A percentile compares a stretch with the other conserved stretches of the same genome.
Evolutionary conservation across 2,888 invertebrate genomes (phyloP).

Genomic region (Drosophila conformis): DNA sequence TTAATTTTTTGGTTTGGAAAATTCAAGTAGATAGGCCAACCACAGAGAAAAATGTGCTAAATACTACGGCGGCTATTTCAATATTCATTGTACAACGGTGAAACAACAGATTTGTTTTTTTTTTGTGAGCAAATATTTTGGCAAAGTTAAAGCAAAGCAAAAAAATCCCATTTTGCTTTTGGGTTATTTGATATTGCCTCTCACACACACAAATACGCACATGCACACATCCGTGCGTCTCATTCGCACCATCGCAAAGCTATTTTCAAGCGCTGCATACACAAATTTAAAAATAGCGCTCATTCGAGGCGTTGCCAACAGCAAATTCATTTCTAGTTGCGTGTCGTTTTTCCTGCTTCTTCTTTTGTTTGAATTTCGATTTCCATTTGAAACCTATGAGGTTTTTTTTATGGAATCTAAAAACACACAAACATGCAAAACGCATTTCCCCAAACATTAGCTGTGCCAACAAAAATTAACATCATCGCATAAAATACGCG

Average conservation of each 20-base stretch:
- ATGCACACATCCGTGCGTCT: constrained; percentile 38
- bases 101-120: constrained; percentile 35
- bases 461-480: constrained; percentile 49
- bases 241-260: constrained; percentile 52
- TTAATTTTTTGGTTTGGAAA: constrained; percentile 58
- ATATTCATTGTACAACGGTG: constrained; percentile 32
- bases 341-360: constrained; percentile 17
- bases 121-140: constrained; percentile 58
- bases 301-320: constrained; percentile 63
- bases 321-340: constrained; percentile 26
- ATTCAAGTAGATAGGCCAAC: constrained; percentile 47
- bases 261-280: constrained; percentile 53
- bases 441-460: constrained; percentile 48
- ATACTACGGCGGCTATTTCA: constrained; percentile 46
- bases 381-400: constrained; percentile 31
- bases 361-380: constrained; percentile 44
- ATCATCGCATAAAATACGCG: constrained; percentile 27
- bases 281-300: constrained; percentile 78
- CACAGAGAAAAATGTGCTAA: constrained; percentile 52
- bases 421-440: constrained; percentile 22
- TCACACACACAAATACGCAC: constrained; percentile 27
- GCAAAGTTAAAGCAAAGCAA: constrained; percentile 45
- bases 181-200: constrained; percentile 73
- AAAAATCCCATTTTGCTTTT: constrained; percentile 46
- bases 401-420: constrained; percentile 44